Conservation (phyloP, 2,888 invertebrate species). For the Cataglyphis livida region DNA sequence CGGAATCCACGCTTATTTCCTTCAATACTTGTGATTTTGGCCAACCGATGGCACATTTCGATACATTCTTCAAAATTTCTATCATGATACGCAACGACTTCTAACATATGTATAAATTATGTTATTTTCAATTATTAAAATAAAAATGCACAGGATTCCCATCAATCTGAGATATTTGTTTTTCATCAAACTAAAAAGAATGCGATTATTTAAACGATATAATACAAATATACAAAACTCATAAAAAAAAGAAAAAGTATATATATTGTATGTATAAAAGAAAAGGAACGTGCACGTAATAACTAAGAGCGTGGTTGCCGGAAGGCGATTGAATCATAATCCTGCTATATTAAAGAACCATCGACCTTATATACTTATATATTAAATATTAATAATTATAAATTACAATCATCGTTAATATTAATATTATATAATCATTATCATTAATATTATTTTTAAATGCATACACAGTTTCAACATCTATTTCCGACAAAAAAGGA, state of each 20-base stretch:
- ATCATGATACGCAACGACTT: conserved; percentile 7
- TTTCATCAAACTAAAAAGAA: conserved; percentile 5
- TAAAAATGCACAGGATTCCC: conserved; percentile 3
- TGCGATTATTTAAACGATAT: conserved; percentile 1
- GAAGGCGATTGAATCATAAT: conserved; percentile 72
- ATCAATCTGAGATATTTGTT: conserved; percentile 16
- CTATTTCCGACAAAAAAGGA: conserved; percentile 75
- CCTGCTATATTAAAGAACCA: conserved; percentile 73
- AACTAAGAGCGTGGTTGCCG: conserved; percentile 70
- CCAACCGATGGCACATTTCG: background rate
- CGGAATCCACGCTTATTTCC: conserved; percentile 60
- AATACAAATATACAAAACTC: conserved; percentile 24
- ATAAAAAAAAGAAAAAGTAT: background rate
- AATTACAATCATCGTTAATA: conserved; percentile 82
- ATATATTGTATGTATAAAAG: background rate
- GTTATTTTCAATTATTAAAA: conserved; percentile 20
- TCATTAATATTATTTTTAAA: conserved; percentile 79
- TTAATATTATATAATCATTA: conserved; percentile 78
- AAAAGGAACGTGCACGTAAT: conserved; percentile 1
- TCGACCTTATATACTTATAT: conserved; percentile 78
- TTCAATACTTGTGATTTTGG: background rate
- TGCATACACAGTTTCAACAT: conserved; percentile 81
- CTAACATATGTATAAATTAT: conserved; percentile 20
- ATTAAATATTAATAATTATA: conserved; percentile 83
- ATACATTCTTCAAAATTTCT: conserved; percentile 11